Evolutionary conservation across 2,888 invertebrate genomes (phyloP).

Genomic region (Rhorus exstirpatorius): DNA sequence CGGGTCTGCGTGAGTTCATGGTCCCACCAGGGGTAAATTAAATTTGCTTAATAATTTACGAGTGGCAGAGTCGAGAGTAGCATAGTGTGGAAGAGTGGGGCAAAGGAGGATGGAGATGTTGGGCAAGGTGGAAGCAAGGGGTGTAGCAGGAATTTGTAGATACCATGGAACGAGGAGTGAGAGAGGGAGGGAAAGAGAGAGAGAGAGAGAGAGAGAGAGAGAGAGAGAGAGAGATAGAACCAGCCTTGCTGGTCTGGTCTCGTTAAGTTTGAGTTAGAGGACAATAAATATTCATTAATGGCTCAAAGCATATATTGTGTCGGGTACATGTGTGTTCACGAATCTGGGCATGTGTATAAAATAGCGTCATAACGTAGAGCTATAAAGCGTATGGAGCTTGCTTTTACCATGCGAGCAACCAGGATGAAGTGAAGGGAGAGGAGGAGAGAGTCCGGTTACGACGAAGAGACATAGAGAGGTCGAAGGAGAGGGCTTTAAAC

Average conservation of each 20-base stretch:
- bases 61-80: conserved; percentile 55
- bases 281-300: conserved; percentile 84
- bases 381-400: not conserved
- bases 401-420: not conserved
- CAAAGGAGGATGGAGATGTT: conserved; percentile 4
- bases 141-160: not conserved
- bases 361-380: conserved; percentile 9
- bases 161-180: not conserved
- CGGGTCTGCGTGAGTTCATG: conserved; percentile 56
- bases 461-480: conserved; percentile 6
- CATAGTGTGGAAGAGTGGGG: not conserved
- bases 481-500: conserved; percentile 21
- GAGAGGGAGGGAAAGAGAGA: conserved; percentile 25
- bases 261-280: conserved; percentile 81
- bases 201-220: conserved; percentile 36
- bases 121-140: not conserved
- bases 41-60: conserved; percentile 82
- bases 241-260: conserved; percentile 68
- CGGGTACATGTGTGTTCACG: conserved; percentile 13
- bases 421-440: not conserved
- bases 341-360: conserved; percentile 13
- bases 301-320: conserved; percentile 69
- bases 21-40: conserved; percentile 74
- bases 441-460: not conserved
- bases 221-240: conserved; percentile 45